These are phyloP conservation scores for Botrylloides violaceus DNA, from an alignment of 23 tunicate species.

Conservation along the genomic window DNA sequence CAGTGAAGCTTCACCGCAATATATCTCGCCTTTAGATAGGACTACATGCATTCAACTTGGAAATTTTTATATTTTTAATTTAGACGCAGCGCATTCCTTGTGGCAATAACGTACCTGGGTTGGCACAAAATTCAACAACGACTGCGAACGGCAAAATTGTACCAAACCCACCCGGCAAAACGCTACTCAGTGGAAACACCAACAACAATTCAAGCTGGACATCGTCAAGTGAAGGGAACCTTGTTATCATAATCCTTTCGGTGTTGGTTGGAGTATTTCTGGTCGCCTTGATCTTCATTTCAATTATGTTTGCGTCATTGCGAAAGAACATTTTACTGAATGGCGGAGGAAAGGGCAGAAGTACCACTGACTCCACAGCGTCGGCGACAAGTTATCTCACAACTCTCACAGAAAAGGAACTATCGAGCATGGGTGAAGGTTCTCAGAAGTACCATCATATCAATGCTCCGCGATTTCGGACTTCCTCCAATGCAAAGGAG, in stretches of 20 bases:
- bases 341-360: not conserved
- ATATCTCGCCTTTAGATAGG: too few species aligned
- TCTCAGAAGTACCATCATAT: not conserved
- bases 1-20: too few species aligned
- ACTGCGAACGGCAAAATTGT: too few species aligned
- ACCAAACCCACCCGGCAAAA: too few species aligned
- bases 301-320: not conserved
- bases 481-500: not conserved
- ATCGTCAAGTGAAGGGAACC: not conserved
- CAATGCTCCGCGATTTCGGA: not conserved
- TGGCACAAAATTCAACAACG: too few species aligned
- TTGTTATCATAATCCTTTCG: not conserved
- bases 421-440: not conserved
- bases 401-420: not conserved
- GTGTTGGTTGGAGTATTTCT: not conserved
- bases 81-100: too few species aligned
- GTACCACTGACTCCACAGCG: not conserved
- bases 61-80: too few species aligned
- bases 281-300: not conserved
- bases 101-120: too few species aligned
- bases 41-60: too few species aligned
- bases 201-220: not conserved
- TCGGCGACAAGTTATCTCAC: not conserved
- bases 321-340: not conserved
- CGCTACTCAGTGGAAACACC: too few species aligned